phyloP scores from a whole-genome alignment of 2,888 invertebrate genomes.

The Melanophora roralis region DNA sequence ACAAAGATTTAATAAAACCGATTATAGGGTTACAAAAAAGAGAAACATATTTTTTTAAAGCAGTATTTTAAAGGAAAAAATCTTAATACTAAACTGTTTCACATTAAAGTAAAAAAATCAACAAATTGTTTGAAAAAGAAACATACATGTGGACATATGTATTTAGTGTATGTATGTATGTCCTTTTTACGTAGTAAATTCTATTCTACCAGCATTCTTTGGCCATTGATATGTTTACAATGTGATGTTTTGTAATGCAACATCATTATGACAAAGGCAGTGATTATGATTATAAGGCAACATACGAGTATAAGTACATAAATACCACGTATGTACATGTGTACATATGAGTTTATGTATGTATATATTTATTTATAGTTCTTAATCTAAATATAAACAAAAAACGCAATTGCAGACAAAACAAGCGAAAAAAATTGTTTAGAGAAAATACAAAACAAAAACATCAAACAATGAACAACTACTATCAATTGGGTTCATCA shows the following conservation, averaged over 20 bases:
- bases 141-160: no score
- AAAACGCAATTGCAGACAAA: constrained; percentile 47
- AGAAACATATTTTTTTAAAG: no score
- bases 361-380: constrained; percentile 34
- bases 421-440: background rate
- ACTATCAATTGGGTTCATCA: constrained; percentile 45
- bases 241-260: constrained; percentile 20
- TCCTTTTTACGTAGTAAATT: no score
- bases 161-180: no score
- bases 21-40: no score
- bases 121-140: no score
- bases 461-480: constrained; percentile 39
- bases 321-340: no score
- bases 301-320: constrained; percentile 22
- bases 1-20: no score
- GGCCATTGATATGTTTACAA: background rate
- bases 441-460: constrained; percentile 5
- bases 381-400: constrained; percentile 53
- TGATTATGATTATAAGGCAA: constrained; percentile 46
- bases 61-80: no score
- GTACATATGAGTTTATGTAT: background rate
- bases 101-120: no score
- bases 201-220: background rate
- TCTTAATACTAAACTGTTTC: no score
- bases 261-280: constrained; percentile 44